Percentiles rank a stretch among this genome's conserved stretches.
phyloP scores from a whole-genome alignment of 2,113 vertebrate species.

The Scalopus aquaticus region DNA sequence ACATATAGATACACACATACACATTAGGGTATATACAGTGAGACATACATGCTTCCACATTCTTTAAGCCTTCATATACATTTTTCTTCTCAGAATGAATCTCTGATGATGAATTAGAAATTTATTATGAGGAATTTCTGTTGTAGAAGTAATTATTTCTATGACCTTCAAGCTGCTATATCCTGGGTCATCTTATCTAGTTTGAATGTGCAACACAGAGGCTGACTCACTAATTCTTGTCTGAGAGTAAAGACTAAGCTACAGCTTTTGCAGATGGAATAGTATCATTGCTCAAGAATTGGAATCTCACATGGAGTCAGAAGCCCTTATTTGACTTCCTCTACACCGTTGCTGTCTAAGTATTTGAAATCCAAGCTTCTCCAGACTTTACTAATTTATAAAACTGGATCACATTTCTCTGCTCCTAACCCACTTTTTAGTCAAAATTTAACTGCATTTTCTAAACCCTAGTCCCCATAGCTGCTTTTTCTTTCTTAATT shows the following conservation, averaged over 20 bases:
- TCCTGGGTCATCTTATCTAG: neutral
- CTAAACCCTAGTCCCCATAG: neutral
- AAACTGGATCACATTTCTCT: neutral
- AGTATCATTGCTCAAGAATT: neutral
- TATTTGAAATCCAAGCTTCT: neutral
- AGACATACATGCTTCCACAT: neutral
- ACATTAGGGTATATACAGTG: neutral
- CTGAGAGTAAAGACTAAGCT: neutral
- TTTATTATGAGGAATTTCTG: neutral
- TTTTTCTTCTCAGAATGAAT: neutral
- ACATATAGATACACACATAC: neutral
- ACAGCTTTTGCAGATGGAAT: neutral
- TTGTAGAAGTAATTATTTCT: neutral
- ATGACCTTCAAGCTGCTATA: neutral
- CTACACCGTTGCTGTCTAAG: neutral
- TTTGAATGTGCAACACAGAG: neutral
- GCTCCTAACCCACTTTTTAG: too few species aligned
- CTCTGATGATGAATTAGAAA: neutral
- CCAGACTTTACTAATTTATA: neutral
- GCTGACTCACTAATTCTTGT: neutral
- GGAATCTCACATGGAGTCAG: neutral
- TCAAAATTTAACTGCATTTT: too few species aligned
- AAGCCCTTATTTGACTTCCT: neutral
- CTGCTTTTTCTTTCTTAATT: too few species aligned
- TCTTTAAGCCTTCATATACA: too few species aligned